Evolutionary conservation across 2,797 vertebrate species (phyloP), one percentile per base, ranked within the genome.

Genomic region (Manis javanica): DNA sequence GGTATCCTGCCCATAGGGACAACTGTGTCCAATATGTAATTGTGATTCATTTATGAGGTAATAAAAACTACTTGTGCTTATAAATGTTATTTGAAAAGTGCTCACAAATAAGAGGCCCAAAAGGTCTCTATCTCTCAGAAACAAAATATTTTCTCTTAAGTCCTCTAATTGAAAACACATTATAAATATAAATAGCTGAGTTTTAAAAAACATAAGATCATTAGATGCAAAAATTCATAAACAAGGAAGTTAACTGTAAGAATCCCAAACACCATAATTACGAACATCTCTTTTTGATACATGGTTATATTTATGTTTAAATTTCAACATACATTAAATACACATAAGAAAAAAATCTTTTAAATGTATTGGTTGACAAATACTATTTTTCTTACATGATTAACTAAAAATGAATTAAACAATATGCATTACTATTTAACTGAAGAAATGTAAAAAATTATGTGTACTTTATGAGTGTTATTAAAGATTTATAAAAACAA

Each of bases 111-210:
- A 29, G 34, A 82, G 83, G 23, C 37, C 51, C 1, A 49, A 88
- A 85, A 57, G 15, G 31, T 72, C 51, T 82, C n/a, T 75, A 42
- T 94, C 26, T 88, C 71, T 87, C 57, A 91, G 64, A 96, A 95
- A 85, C 29, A 61, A 92, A 90, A 84, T 61, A 2, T 71, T 61
- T 85, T 91, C 51, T 71, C 26, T 89, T 64, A 89, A 81, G 53
- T 61, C 39, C 23, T 55, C 51, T 81, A 90, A 75, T 51, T 94
- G 51, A 26, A 91, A 90, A 64, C 15, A 16, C 11, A 57, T 63
- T 78, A 51, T 51, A 78, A 77, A 71, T 42, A 63, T 71, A 91
- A 72, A 26, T 19, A 83, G 21, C 55, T 42, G 12, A 59, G 66
- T 57, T 94, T 63, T 57, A 88, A 85, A 83, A 85, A 93, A 64